phyloP scores from a whole-genome alignment of 2,113 vertebrate genomes.

The Diadophis punctatus region DNA sequence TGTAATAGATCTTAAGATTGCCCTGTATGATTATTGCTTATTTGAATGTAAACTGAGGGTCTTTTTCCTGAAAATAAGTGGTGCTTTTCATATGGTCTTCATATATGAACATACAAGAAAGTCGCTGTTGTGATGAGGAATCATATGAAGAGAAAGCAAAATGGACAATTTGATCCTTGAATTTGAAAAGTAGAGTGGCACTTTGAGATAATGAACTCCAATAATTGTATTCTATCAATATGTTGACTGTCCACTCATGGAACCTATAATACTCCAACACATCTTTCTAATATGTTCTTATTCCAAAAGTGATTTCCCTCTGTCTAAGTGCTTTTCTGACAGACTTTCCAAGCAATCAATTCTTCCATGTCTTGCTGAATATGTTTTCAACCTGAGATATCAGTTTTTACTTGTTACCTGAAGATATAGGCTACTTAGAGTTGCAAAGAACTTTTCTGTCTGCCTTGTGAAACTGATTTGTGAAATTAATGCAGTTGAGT shows the following conservation, averaged over 20 bases:
- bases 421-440: not conserved
- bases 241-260: not conserved
- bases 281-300: not conserved
- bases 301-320: not conserved
- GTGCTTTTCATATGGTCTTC: not conserved
- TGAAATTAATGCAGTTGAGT: not conserved
- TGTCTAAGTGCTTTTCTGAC: not conserved
- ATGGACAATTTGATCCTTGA: not conserved
- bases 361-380: not conserved
- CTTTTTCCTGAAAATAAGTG: not conserved
- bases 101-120: not conserved
- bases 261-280: not conserved
- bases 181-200: not conserved
- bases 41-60: too few species aligned
- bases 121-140: not conserved
- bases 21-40: not conserved
- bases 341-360: not conserved
- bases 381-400: not conserved
- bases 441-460: not conserved
- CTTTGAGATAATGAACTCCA: not conserved
- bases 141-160: not conserved
- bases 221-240: not conserved
- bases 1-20: not conserved
- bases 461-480: not conserved
- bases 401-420: not conserved